Percentiles rank a stretch among this genome's conserved stretches.
Evolutionary conservation across 2,113 vertebrate species (phyloP).

Genomic region (Suncus etruscus): DNA sequence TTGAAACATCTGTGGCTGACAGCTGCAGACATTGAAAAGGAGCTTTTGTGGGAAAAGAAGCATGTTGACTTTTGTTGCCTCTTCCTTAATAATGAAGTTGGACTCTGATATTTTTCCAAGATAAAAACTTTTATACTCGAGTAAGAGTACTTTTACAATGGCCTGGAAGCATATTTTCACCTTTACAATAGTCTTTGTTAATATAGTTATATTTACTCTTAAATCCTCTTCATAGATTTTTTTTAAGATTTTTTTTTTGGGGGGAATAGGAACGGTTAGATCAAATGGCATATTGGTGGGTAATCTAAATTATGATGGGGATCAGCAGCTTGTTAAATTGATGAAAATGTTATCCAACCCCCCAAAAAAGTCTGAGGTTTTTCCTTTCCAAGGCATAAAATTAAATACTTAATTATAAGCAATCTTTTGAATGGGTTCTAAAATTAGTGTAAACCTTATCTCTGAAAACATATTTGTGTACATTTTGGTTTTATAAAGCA

Average conservation of each 20-base stretch:
- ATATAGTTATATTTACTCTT: not conserved
- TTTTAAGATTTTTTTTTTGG: conserved; percentile 41
- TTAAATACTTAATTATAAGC: conserved; percentile 76
- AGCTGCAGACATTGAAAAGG: conserved; percentile 74
- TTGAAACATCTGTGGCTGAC: conserved; percentile 86
- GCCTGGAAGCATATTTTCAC: conserved; percentile 21
- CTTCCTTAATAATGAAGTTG: not conserved
- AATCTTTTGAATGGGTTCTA: conserved; percentile 55
- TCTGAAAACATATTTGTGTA: conserved; percentile 44
- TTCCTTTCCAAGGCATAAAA: conserved; percentile 61
- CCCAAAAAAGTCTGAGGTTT: conserved; percentile 77
- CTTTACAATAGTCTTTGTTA: conserved; percentile 3
- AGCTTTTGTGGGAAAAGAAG: conserved; percentile 72
- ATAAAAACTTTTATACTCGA: conserved; percentile 6
- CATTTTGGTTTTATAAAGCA: conserved; percentile 19
- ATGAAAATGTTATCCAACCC: conserved; percentile 44
- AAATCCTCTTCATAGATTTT: not conserved
- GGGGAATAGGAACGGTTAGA: not conserved
- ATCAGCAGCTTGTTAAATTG: conserved; percentile 62
- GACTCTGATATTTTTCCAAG: conserved; percentile 46
- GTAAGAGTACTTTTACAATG: not conserved
- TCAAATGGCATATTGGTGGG: conserved; percentile 52
- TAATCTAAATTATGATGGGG: conserved; percentile 48
- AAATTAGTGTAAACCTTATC: conserved; percentile 52
- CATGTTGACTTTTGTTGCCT: conserved; percentile 57